Conservation (phyloP, 1,140 invertebrate genomes). For the Aphelenchoides fujianensis region DNA sequence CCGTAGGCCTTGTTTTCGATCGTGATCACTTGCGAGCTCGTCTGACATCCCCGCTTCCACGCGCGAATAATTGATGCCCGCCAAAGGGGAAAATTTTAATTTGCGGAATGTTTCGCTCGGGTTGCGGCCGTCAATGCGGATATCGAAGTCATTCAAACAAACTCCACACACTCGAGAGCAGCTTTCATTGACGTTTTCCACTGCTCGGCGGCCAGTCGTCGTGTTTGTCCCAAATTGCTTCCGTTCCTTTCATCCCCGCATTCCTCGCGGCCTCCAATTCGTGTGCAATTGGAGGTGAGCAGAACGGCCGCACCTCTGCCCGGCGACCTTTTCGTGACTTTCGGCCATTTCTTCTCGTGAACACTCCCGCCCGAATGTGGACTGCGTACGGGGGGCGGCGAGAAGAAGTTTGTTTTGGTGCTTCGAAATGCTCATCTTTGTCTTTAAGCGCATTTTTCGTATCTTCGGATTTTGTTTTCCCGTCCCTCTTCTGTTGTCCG, state of each 20-base stretch:
- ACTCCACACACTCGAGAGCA: no score
- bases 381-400: no score
- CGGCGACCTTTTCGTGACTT: not conserved
- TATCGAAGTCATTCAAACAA: not conserved
- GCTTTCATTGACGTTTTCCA: no score
- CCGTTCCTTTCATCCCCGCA: not conserved
- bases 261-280: no score
- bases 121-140: not conserved
- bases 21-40: no score
- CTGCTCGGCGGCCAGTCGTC: no score
- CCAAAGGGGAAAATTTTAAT: no score
- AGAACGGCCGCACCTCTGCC: not conserved
- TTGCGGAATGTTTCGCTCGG: not conserved
- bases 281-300: not conserved
- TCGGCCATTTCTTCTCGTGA: not conserved
- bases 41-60: no score
- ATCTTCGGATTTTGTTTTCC: not conserved
- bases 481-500: not conserved
- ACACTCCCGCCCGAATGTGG: not conserved
- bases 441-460: conserved; percentile 1
- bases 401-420: not conserved
- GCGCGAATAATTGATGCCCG: no score
- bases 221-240: not conserved
- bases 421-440: conserved; percentile 1
- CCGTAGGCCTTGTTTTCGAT: no score